Evolutionary conservation across 2,797 vertebrate species (phyloP).

Genomic region (Benthosema pterotum): DNA sequence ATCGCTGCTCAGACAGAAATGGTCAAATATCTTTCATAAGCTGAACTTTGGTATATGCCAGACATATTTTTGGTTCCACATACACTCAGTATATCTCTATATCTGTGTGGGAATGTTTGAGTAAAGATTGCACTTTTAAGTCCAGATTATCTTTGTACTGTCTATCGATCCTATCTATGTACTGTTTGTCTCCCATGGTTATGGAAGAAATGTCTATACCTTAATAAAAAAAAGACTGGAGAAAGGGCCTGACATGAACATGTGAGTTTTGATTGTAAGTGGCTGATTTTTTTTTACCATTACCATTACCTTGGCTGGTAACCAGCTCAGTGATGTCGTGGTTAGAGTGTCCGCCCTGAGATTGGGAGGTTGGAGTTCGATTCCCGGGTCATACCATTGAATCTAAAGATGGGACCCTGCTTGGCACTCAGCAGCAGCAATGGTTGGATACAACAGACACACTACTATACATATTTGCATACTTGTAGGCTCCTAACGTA

Average conservation of each 20-base stretch:
- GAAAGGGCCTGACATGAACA: neutral
- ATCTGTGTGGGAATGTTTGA: conserved; percentile 37
- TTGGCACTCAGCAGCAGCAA: no score
- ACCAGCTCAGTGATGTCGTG: no score
- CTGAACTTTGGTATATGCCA: neutral
- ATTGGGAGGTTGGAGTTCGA: no score
- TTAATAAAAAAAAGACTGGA: conserved; percentile 50
- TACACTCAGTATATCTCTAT: conserved; percentile 28
- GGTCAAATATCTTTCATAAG: conserved; percentile 3
- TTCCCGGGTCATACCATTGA: no score
- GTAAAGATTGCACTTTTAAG: conserved; percentile 61
- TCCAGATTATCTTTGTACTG: conserved; percentile 71
- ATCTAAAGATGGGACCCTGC: no score
- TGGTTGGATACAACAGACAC: no score
- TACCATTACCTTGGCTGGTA: no score
- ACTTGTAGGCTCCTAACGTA: no score
- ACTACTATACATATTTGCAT: no score
- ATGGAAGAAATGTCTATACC: conserved; percentile 1
- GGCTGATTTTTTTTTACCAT: no score
- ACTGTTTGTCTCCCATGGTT: conserved; percentile 36
- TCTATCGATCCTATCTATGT: conserved; percentile 39
- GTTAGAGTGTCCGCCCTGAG: no score
- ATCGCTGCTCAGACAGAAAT: conserved; percentile 1
- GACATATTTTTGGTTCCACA: conserved; percentile 4
- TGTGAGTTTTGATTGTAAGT: neutral